Conservation (phyloP, 2,888 invertebrate genomes). For the Cetonia aurata region DNA sequence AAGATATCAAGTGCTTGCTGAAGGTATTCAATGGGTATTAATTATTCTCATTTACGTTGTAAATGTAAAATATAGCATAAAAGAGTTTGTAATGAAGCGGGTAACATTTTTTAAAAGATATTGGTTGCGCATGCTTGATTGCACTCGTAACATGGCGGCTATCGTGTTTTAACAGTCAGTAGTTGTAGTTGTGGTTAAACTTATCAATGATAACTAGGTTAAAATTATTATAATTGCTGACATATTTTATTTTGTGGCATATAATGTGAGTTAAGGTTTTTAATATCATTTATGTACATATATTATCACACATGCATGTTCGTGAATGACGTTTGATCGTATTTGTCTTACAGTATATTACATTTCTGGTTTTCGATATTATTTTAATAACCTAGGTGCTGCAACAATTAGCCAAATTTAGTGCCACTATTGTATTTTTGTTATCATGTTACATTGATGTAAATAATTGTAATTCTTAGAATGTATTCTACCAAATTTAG, state of each 20-base stretch:
- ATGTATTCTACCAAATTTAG: slow-evolving; percentile 39
- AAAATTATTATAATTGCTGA: slow-evolving; percentile 53
- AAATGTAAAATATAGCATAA: slow-evolving; percentile 1
- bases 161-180: slow-evolving; percentile 52
- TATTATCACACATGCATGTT: slow-evolving; percentile 47
- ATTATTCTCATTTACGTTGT: not conserved
- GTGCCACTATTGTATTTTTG: slow-evolving; percentile 39
- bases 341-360: slow-evolving; percentile 49
- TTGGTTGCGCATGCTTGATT: slow-evolving; percentile 51
- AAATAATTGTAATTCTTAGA: slow-evolving; percentile 3
- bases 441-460: slow-evolving; percentile 14
- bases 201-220: slow-evolving; percentile 55
- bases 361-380: slow-evolving; percentile 39
- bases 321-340: slow-evolving; percentile 51
- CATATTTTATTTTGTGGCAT: slow-evolving; percentile 51
- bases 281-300: slow-evolving; percentile 40
- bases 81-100: slow-evolving; percentile 33
- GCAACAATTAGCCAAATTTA: slow-evolving; percentile 43
- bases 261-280: slow-evolving; percentile 52
- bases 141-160: slow-evolving; percentile 54
- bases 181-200: slow-evolving; percentile 54
- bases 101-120: slow-evolving; percentile 34
- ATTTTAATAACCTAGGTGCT: slow-evolving; percentile 44
- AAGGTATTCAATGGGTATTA: not conserved
- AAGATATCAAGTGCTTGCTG: not conserved